A percentile compares a stretch with the other conserved stretches of the same genome.
Evolutionary conservation across 1,140 invertebrate genomes (phyloP).

Genomic region (Drosophila quadrilineata): DNA sequence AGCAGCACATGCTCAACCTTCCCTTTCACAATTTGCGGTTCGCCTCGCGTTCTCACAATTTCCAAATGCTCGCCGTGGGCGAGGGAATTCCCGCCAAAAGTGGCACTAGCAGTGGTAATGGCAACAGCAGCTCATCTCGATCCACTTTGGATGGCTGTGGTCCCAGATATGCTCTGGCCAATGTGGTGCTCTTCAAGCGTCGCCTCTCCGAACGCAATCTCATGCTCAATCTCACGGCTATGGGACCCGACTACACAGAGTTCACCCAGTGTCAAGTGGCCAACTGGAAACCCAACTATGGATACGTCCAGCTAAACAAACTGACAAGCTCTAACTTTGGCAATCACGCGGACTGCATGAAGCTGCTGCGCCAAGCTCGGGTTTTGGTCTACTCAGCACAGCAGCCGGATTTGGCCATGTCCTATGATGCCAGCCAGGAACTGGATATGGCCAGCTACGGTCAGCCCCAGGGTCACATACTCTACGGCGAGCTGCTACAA

Average conservation of each 20-base stretch:
- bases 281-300: conserved; percentile 76
- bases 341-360: conserved; percentile 62
- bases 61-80: conserved; percentile 66
- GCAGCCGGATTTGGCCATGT: conserved; percentile 67
- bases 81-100: conserved; percentile 43
- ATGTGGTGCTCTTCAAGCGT: conserved; percentile 70
- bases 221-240: conserved; percentile 67
- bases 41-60: conserved; percentile 45
- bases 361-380: conserved; percentile 47
- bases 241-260: conserved; percentile 77
- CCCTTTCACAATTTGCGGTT: conserved; percentile 55
- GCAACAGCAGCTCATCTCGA: conserved; percentile 47
- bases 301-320: conserved; percentile 56
- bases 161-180: conserved; percentile 55
- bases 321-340: conserved; percentile 50
- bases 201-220: conserved; percentile 37
- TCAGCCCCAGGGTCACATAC: conserved; percentile 62
- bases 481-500: conserved; percentile 68
- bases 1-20: conserved; percentile 57
- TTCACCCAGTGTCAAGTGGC: conserved; percentile 75
- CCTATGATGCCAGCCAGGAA: conserved; percentile 62
- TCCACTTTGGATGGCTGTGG: conserved; percentile 53
- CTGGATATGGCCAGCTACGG: conserved; percentile 67
- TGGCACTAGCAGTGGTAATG: conserved; percentile 7
- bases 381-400: conserved; percentile 63